Evolutionary conservation across 2,113 vertebrate genomes (phyloP), one percentile per base, ranked within the genome.

Genomic region (Anolis sagrei): DNA sequence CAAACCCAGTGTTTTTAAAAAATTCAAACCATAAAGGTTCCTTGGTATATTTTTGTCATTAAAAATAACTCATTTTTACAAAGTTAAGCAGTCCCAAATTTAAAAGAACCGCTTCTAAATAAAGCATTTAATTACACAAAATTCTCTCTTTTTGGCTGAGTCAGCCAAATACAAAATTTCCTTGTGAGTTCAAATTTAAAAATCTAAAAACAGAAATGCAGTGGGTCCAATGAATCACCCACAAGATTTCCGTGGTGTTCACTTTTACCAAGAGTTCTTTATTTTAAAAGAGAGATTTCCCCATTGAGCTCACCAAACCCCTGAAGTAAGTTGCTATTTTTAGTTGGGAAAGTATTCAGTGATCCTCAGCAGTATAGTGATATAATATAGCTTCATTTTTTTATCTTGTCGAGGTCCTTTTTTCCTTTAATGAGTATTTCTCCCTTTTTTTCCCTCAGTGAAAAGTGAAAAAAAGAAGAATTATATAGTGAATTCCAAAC

Each of bases 121-220:
- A 89, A 90, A 87, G 86, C 32, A 84, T 84, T 89, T 84, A 91
- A 89, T 90, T 87, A 84, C 85, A 91, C 11, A 34, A 73, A 9
- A 36, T 76, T 36, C 72, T 75, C 76, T 84, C 61, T 72, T 85
- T 66, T 89, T 88, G 44, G 80, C 69, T 83, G 79, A 87, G 32
- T 72, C 84, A 9, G 9, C 51, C 51, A 10, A 18, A 18, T n/a
- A 85, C 34, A 4, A 83, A 74, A 72, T 81, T n/a, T 88, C 54
- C 84, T 51, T 1, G 3, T 90, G 84, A 91, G 86, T 76, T 76
- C 87, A 75, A 39, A 86, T 92, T 94, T 93, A 79, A 64, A 90
- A 78, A 88, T 44, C 21, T 81, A 68, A 90, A 78, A 88, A 49
- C 27, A 88, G 61, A 84, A 87, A 84, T 14, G 48, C 13, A 76